Conservation (phyloP, 23 tunicate genomes). For the Oikopleura vanhoeffeni region DNA sequence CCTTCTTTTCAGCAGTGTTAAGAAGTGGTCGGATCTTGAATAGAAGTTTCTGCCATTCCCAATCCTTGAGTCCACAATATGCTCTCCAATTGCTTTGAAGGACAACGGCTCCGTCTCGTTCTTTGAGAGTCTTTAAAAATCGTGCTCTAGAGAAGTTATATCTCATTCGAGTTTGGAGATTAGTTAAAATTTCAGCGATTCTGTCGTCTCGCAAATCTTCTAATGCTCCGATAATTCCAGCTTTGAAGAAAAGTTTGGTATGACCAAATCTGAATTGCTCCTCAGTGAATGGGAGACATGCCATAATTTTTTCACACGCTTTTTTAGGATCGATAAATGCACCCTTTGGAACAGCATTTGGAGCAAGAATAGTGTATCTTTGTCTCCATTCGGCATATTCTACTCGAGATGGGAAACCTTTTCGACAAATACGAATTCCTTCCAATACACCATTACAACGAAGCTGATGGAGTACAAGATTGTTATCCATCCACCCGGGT, state of each 20-base stretch:
- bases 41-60: constrained; percentile 93
- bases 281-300: background rate
- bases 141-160: background rate
- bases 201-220: background rate
- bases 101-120: background rate
- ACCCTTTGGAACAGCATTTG: background rate
- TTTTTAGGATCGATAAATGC: background rate
- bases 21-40: constrained; percentile 82
- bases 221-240: constrained; percentile 51
- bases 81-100: constrained; percentile 81
- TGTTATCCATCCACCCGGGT: background rate
- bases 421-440: too few relatives aligned
- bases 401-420: background rate
- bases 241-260: constrained; percentile 99
- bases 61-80: constrained; percentile 52
- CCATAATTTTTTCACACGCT: constrained; percentile 17
- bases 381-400: background rate
- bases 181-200: background rate
- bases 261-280: constrained; percentile 19
- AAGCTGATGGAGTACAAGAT: too few relatives aligned
- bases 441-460: too few relatives aligned
- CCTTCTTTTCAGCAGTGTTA: constrained; percentile 67
- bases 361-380: background rate
- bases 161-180: background rate
- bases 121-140: background rate